These are phyloP conservation scores for Temnothorax rugatulus DNA, from an alignment of 2,888 invertebrate species.

Conservation along the genomic window DNA sequence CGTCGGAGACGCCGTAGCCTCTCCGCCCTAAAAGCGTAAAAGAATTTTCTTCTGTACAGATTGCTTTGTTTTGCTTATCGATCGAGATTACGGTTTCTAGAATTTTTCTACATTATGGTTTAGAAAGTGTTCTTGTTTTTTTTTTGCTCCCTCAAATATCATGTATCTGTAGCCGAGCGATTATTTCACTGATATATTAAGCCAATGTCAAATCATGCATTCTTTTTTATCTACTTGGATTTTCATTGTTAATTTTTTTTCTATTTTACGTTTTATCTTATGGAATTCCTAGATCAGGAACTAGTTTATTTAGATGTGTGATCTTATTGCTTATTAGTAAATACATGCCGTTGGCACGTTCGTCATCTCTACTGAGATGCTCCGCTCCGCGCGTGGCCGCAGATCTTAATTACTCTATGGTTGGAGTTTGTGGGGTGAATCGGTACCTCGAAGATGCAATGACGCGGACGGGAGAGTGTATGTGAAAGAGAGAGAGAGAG, in stretches of 20 bases:
- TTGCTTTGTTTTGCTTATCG: neutral
- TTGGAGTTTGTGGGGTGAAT: neutral
- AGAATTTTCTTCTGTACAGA: neutral
- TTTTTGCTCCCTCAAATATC: neutral
- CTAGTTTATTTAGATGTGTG: neutral
- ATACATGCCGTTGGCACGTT: neutral
- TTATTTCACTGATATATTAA: neutral
- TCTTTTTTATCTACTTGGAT: neutral
- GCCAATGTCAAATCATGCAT: neutral
- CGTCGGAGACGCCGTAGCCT: conserved; percentile 6
- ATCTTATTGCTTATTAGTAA: neutral
- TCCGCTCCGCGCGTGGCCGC: neutral
- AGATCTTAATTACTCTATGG: neutral
- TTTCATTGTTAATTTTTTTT: neutral
- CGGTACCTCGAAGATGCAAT: neutral
- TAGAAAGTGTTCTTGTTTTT: neutral
- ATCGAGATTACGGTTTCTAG: neutral
- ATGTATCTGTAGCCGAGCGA: neutral
- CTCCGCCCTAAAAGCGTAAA: conserved; percentile 40
- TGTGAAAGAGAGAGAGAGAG: neutral
- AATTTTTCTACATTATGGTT: neutral
- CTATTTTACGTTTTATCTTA: neutral
- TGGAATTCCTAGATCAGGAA: neutral
- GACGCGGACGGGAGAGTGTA: neutral
- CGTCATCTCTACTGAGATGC: neutral